A percentile compares a stretch with the other conserved stretches of the same genome.
Evolutionary conservation across 2,888 invertebrate species (phyloP).

Genomic region (Boloria euphrosyne): DNA sequence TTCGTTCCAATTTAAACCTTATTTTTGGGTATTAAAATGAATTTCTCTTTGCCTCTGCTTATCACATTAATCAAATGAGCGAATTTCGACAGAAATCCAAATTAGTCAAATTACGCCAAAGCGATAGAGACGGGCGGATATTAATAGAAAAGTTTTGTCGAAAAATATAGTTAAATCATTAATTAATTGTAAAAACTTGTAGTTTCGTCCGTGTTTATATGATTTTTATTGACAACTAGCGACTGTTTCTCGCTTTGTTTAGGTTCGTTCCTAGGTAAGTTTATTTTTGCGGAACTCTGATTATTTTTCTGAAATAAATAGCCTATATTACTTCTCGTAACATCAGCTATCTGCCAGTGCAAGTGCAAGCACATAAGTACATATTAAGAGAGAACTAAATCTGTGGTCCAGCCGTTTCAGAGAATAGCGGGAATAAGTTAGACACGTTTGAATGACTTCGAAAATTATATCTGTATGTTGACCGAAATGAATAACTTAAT

Average conservation of each 20-base stretch:
- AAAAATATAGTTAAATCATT: slow-evolving; percentile 32
- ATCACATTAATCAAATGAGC: slow-evolving; percentile 23
- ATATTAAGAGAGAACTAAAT: no score
- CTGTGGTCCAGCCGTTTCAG: no score
- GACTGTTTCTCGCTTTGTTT: neutral
- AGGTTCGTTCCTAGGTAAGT: neutral
- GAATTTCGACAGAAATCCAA: slow-evolving; percentile 31
- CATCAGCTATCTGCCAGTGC: no score
- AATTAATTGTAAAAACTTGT: slow-evolving; percentile 25
- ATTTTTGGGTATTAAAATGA: neutral
- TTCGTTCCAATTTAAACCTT: slow-evolving; percentile 10
- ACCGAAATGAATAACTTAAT: no score
- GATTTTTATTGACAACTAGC: neutral
- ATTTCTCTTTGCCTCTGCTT: neutral
- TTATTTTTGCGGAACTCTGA: no score
- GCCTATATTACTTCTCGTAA: no score
- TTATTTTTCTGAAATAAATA: no score
- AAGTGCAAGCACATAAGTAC: no score
- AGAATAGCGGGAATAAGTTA: no score
- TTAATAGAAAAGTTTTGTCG: slow-evolving; percentile 34
- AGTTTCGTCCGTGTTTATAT: neutral
- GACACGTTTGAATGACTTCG: no score
- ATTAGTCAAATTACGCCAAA: slow-evolving; percentile 39
- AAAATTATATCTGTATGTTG: no score
- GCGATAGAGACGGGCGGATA: slow-evolving; percentile 33